Percentiles rank a stretch among this genome's conserved stretches.
Conservation (phyloP, 2,888 invertebrate species). For the Pollenia angustigena region DNA sequence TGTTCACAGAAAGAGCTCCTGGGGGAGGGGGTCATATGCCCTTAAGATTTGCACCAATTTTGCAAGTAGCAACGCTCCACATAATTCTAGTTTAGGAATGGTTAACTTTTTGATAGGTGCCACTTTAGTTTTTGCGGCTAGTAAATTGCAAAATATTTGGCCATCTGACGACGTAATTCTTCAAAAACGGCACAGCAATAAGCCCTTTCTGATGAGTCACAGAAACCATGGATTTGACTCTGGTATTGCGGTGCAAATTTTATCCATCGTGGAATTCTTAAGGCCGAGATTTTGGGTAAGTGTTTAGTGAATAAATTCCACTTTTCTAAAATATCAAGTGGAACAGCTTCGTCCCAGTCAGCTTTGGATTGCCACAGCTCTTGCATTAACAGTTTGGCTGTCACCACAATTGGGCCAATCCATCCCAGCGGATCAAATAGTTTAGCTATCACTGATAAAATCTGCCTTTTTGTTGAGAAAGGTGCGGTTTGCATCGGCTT, state of each 20-base stretch:
- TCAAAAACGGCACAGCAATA: conserved; percentile 25
- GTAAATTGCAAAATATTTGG: neutral
- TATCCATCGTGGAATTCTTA: conserved; percentile 44
- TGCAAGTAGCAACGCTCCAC: conserved; percentile 15
- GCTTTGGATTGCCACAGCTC: conserved; percentile 35
- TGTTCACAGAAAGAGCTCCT: conserved; percentile 20
- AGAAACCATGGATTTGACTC: conserved; percentile 23
- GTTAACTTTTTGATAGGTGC: conserved; percentile 23
- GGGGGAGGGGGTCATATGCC: neutral
- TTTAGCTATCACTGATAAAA: neutral
- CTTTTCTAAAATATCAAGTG: neutral
- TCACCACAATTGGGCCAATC: conserved; percentile 15
- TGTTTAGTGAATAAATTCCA: conserved; percentile 16
- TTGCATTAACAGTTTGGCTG: conserved; percentile 36
- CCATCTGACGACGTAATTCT: neutral
- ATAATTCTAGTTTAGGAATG: conserved; percentile 39
- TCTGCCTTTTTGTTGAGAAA: too few species aligned
- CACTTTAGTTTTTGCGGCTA: too few species aligned
- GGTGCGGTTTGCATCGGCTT: neutral
- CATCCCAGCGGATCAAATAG: conserved; percentile 54
- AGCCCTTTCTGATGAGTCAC: conserved; percentile 36
- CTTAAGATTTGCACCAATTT: conserved; percentile 3
- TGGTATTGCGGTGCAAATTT: neutral
- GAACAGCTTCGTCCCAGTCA: too few species aligned
- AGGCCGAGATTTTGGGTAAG: neutral